Base-by-base conservation (phyloP, 2,888 invertebrate genomes). In the Pemphredon lugubris region DNA sequence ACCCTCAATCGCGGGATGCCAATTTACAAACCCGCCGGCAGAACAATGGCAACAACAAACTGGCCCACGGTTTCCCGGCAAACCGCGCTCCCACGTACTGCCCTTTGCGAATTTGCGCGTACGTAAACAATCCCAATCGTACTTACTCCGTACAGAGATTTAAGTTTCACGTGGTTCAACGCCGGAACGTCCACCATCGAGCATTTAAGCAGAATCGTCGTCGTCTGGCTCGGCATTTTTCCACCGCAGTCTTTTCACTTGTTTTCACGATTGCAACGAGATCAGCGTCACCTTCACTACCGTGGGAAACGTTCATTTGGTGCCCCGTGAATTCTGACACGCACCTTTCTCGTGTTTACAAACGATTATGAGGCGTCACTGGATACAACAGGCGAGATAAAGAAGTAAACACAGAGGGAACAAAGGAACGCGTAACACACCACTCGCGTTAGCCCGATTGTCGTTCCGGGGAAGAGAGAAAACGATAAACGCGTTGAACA, bases 141-240 rank as follows among this genome's bases (percentile, higher is more conserved):
- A 89, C 88, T 89, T 77, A 89, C 89, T 34, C 44, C 76, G 64
- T 88, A 88, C n/a, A 88, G 75, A 7, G 87, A 86, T 58, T 88
- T 87, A 55, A 89, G 83, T 74, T 87, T 89, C 64, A 89, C 89
- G 76, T 89, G 89, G 77, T 89, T 88, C 37, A 89, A 82, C 45
- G 86, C 89, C 20, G 89, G 89, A 40, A 89, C 88, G 64, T 90
- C 89, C 61, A 90, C 88, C 89, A 90, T 89, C 34, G 89, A 90
- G 64, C 89, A 90, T 79, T 89, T 89, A 65, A 89, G 86, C 23
- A 90, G 73, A 65, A 89, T 90, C 39, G 89, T 90, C 23, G 89
- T 89, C 2, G 89, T 89, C 71, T 90, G 89, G 75, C 89, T 90
- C 48, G 89, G 89, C 89, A 89, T 89, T 57, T n/a, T n/a, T n/a